Conservation (phyloP, 2,113 vertebrate genomes). For the Zeus faber region DNA sequence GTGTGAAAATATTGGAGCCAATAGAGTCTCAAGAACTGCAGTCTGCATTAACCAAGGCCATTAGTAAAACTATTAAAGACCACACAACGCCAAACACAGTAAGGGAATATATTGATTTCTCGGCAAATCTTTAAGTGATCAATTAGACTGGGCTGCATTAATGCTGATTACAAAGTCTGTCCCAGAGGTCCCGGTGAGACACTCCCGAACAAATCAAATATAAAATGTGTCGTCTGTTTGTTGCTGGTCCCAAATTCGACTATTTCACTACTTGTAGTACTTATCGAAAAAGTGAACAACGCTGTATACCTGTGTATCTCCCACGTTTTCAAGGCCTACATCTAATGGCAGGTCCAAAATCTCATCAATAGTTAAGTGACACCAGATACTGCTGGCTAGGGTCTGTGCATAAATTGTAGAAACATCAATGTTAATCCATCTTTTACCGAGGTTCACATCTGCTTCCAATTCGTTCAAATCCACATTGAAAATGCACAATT, state of each 20-base stretch:
- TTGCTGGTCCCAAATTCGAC: no score
- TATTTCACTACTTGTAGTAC: no score
- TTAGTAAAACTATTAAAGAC: conserved; percentile 46
- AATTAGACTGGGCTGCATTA: conserved; percentile 49
- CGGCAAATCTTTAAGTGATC: conserved; percentile 62
- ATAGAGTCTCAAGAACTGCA: conserved; percentile 14
- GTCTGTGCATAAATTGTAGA: no score
- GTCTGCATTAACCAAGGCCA: conserved; percentile 46
- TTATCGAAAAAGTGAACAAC: no score
- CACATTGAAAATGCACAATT: not conserved
- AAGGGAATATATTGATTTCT: conserved; percentile 61
- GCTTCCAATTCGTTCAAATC: not conserved
- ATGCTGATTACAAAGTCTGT: conserved; percentile 48
- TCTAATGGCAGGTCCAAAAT: no score
- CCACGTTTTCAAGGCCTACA: not conserved
- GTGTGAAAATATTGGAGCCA: conserved; percentile 21
- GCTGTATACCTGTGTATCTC: no score
- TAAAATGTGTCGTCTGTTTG: conserved; percentile 5
- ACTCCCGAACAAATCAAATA: conserved; percentile 45
- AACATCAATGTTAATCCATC: no score
- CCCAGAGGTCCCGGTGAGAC: conserved; percentile 37
- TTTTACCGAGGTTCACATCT: no score
- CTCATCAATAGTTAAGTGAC: no score
- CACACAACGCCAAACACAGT: conserved; percentile 41
- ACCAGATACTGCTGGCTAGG: no score